Percentiles rank a stretch among this genome's conserved stretches.
phyloP scores from a whole-genome alignment of 2,797 vertebrate species.

The Aphelocoma californica region DNA sequence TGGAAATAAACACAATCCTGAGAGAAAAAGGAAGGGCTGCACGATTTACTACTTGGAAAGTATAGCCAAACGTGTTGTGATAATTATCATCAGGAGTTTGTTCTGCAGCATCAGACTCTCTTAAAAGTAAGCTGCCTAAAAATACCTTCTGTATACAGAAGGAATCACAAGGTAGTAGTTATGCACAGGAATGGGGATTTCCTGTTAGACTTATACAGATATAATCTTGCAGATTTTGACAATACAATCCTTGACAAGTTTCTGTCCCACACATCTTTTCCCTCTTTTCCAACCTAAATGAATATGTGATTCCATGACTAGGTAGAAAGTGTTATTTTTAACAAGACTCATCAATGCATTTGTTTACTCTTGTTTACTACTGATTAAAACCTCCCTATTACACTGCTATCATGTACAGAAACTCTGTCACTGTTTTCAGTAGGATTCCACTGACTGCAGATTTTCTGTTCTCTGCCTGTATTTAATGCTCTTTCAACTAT shows the following conservation, averaged over 20 bases:
- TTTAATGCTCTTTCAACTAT: not conserved
- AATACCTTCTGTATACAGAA: not conserved
- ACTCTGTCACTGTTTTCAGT: not conserved
- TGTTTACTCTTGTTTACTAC: not conserved
- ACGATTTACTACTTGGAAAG: not conserved
- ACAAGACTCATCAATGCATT: not conserved
- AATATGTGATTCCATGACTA: not conserved
- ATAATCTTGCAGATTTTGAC: not conserved
- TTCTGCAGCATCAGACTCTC: not conserved
- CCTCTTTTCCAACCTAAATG: not conserved
- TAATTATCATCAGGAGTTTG: not conserved
- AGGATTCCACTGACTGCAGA: not conserved
- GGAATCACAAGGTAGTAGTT: not conserved
- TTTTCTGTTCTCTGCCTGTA: not conserved
- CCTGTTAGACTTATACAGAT: not conserved
- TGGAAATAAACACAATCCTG: not conserved
- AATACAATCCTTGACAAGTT: not conserved
- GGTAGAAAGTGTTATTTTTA: not conserved
- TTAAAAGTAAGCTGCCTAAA: not conserved
- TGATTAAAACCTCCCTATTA: not conserved
- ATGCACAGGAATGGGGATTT: not conserved
- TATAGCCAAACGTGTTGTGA: not conserved
- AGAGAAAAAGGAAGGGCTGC: not conserved
- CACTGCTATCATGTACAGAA: not conserved
- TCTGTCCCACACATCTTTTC: not conserved